Evolutionary conservation across 2,888 invertebrate genomes (phyloP), one percentile per base, ranked within the genome.

Genomic region (Limnephilus marmoratus): DNA sequence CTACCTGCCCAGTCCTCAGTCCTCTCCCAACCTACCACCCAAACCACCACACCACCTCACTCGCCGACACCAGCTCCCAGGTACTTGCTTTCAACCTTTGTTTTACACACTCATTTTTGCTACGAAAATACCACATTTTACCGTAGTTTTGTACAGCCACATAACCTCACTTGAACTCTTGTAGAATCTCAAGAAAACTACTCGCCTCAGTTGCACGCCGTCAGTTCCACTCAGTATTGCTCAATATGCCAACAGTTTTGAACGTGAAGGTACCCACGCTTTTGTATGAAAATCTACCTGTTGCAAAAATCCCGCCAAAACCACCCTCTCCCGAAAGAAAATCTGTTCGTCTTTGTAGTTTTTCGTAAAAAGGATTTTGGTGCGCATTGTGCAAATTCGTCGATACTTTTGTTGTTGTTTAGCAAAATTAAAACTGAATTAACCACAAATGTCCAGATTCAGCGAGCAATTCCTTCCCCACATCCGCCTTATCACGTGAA

Each of bases 11-110:
- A 13, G 81, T 29, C 81, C 81, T 45, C 81, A 13, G 34, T 13
- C 82, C 82, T 29, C 82, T 82, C 82, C 82, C 34, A 29, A 34
- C 82, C 82, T n/a, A 34, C 82, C 34, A 13, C 45, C 31, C 90
- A 83, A 45, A 29, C 5, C 89, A 24, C 68, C 53, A 80, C 82
- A 81, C 83, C 90, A 88, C 81, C 90, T 90, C 81, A 81, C 90
- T 80, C 68, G 68, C 82, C 82, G 82, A 29, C 82, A 82, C 82
- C 82, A 34, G 82, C 29, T 29, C 82, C 18, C 31, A 82, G 82
- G 82, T 82, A 82, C 68, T 49, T 53, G 68, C 24, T 88, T 88
- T 49, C 68, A 68, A 29, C 68, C n/a, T 34, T 49, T 88, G 49
- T 86, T 88, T 88, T 88, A 88, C 88, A 88, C 68, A 2, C n/a